These are phyloP conservation scores for Dendroctonus ponderosae DNA, from an alignment of 1,140 invertebrate genomes.

Conservation along the genomic window DNA sequence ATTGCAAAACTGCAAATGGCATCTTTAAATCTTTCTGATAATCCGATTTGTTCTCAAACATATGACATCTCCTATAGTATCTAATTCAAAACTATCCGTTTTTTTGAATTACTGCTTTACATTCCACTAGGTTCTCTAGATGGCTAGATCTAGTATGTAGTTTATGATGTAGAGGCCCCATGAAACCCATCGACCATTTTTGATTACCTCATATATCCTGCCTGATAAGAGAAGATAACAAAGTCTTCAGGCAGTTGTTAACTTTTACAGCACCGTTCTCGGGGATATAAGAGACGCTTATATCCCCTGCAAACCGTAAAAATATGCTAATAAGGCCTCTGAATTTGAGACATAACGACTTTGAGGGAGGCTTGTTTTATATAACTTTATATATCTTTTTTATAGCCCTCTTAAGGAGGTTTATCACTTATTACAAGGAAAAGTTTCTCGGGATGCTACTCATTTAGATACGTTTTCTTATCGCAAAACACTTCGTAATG, in stretches of 20 bases:
- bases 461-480: not conserved
- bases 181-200: conserved; percentile 1
- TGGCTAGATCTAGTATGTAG: too few species aligned
- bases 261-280: conserved; percentile 27
- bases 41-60: too few species aligned
- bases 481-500: too few species aligned
- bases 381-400: conserved; percentile 31
- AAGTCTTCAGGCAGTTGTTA: conserved; percentile 31
- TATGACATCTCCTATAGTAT: too few species aligned
- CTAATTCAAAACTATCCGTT: too few species aligned
- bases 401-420: conserved; percentile 21
- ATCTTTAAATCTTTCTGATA: too few species aligned
- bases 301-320: conserved; percentile 22
- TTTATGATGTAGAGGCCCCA: too few species aligned
- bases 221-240: conserved; percentile 27
- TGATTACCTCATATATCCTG: not conserved
- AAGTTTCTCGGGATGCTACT: not conserved
- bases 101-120: too few species aligned
- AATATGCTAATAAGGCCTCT: conserved; percentile 28
- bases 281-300: conserved; percentile 29
- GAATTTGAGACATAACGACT: conserved; percentile 26
- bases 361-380: conserved; percentile 22
- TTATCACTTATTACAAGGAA: conserved; percentile 14
- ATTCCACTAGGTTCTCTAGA: too few species aligned
- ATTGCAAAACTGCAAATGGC: too few species aligned